Conservation (phyloP, 2,888 invertebrate species). For the Willowsia nigromaculata region DNA sequence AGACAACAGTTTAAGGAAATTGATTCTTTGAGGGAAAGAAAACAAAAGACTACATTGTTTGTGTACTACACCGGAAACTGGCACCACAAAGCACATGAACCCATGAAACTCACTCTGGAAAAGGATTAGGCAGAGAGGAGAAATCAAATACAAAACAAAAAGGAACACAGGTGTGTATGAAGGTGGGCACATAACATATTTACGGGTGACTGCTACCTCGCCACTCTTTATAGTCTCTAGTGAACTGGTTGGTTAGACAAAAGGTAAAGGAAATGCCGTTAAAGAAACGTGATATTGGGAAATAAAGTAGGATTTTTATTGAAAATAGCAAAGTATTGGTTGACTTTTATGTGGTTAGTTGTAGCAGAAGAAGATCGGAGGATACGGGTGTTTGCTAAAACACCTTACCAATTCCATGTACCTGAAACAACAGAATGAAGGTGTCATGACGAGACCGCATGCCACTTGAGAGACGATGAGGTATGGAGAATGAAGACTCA, state of each 20-base stretch:
- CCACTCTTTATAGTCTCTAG: not conserved
- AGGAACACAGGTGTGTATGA: not conserved
- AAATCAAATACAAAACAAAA: constrained; percentile 15
- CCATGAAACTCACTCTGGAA: not conserved
- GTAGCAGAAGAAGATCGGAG: not conserved
- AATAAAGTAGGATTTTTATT: constrained; percentile 28
- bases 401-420: not conserved
- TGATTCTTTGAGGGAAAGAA: not conserved
- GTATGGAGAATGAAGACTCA: not conserved
- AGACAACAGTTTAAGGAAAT: not conserved
- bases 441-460: not conserved
- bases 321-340: not conserved
- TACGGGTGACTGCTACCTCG: not conserved
- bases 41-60: not conserved
- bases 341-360: not conserved
- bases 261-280: not conserved
- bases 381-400: constrained; percentile 8
- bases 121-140: not conserved
- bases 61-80: not conserved
- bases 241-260: not conserved
- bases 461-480: not conserved
- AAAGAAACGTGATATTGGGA: constrained; percentile 22
- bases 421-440: constrained; percentile 12
- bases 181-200: not conserved
- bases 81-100: not conserved